Conservation (phyloP, 2,888 invertebrate species). For the Aporophyla nigra region DNA sequence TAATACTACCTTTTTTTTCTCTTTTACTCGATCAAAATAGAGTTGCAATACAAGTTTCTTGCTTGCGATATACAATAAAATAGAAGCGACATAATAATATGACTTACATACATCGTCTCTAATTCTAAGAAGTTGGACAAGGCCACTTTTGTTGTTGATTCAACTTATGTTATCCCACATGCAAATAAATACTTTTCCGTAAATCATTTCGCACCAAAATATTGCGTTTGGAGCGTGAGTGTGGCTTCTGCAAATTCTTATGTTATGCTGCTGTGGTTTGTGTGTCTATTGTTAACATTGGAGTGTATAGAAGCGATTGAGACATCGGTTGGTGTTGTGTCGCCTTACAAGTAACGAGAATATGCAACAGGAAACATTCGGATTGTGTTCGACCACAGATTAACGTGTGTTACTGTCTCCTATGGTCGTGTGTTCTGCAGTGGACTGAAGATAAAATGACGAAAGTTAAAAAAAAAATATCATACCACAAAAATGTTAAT, state of each 20-base stretch:
- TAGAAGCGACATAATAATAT: background rate
- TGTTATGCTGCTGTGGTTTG: background rate
- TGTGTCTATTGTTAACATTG: slow-evolving; percentile 7
- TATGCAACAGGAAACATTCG: slow-evolving; percentile 3
- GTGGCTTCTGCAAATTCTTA: slow-evolving; percentile 9
- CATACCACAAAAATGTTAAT: background rate
- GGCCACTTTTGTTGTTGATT: no score
- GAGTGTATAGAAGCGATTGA: slow-evolving; percentile 15
- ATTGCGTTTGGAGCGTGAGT: background rate
- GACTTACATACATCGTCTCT: no score
- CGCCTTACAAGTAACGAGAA: background rate
- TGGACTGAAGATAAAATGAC: background rate
- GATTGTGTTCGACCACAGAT: background rate
- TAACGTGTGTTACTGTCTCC: background rate
- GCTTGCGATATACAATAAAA: background rate
- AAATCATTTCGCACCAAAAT: background rate
- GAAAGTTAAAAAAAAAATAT: background rate
- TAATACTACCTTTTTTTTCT: background rate
- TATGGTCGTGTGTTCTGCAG: background rate
- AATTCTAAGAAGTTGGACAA: no score
- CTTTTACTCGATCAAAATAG: background rate
- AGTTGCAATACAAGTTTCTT: background rate
- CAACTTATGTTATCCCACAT: background rate
- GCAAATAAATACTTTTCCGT: background rate
- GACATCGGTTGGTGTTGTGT: slow-evolving; percentile 9